Evolutionary conservation across 2,797 vertebrate genomes (phyloP).

Genomic region (Eulemur coronatus): DNA sequence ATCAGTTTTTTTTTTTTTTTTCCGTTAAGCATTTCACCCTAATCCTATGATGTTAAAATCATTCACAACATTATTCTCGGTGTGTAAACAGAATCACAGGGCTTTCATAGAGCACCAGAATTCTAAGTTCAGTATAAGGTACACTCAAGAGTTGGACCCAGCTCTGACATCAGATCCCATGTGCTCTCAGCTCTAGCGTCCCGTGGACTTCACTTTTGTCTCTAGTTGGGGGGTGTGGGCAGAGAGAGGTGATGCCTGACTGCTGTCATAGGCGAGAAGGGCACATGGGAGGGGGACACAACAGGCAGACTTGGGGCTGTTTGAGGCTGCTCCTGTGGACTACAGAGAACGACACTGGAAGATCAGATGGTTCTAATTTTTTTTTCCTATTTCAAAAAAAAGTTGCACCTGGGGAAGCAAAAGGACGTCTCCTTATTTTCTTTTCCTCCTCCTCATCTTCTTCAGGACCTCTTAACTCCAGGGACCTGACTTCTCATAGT

Average conservation of each 20-base stretch:
- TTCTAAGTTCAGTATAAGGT: neutral
- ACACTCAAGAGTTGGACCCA: neutral
- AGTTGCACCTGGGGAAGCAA: neutral
- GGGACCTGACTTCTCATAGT: neutral
- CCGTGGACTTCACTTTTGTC: neutral
- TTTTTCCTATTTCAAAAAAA: neutral
- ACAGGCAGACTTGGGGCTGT: neutral
- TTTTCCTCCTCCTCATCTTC: neutral
- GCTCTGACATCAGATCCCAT: neutral
- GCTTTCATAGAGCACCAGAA: neutral
- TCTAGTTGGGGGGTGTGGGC: neutral
- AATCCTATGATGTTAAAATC: neutral
- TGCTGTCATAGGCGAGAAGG: fast-evolving
- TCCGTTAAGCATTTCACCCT: neutral
- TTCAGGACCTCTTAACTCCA: neutral
- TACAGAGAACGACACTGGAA: neutral
- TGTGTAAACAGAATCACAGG: neutral
- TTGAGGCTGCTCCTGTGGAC: neutral
- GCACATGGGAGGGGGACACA: neutral
- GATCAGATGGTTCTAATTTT: neutral
- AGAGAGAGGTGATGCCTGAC: neutral
- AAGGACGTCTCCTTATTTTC: neutral
- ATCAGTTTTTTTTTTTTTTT: neutral
- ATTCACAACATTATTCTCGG: neutral
- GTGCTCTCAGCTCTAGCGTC: neutral